Evolutionary conservation across 2,797 vertebrate genomes (phyloP).

Genomic region (Sylvia borin): DNA sequence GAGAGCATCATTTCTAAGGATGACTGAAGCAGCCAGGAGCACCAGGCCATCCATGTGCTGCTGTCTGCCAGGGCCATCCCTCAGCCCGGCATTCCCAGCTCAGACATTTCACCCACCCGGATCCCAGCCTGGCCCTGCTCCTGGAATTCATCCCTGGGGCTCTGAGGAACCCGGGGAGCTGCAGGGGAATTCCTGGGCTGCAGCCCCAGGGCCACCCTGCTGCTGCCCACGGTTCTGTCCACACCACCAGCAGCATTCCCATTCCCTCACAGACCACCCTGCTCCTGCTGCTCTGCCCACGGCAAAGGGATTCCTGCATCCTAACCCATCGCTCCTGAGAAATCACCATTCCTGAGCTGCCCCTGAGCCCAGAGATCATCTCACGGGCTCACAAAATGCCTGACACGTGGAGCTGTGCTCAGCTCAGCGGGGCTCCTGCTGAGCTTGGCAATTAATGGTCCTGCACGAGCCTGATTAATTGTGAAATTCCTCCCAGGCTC

Average conservation of each 20-base stretch:
- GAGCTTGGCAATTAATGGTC: background rate
- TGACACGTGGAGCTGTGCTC: background rate
- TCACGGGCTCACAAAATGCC: background rate
- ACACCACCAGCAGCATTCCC: background rate
- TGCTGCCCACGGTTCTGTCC: background rate
- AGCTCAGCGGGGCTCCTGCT: background rate
- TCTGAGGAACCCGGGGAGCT: background rate
- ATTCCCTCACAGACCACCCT: background rate
- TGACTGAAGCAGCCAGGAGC: constrained; percentile 14
- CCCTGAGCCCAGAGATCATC: background rate
- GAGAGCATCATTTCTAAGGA: constrained; percentile 55
- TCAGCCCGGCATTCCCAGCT: background rate
- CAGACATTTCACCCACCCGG: background rate
- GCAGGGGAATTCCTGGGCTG: background rate
- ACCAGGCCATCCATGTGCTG: background rate
- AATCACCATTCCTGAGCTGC: background rate
- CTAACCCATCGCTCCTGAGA: background rate
- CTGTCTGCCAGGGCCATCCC: background rate
- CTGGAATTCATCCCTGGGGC: background rate
- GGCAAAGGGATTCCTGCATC: background rate
- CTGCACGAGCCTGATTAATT: background rate
- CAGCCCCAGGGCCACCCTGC: background rate
- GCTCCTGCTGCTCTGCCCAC: background rate
- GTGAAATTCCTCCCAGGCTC: background rate
- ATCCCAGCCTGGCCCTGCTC: background rate